Evolutionary conservation across 2,113 vertebrate genomes (phyloP), one percentile per base, ranked within the genome.

Genomic region (Cynopterus brachyotis): DNA sequence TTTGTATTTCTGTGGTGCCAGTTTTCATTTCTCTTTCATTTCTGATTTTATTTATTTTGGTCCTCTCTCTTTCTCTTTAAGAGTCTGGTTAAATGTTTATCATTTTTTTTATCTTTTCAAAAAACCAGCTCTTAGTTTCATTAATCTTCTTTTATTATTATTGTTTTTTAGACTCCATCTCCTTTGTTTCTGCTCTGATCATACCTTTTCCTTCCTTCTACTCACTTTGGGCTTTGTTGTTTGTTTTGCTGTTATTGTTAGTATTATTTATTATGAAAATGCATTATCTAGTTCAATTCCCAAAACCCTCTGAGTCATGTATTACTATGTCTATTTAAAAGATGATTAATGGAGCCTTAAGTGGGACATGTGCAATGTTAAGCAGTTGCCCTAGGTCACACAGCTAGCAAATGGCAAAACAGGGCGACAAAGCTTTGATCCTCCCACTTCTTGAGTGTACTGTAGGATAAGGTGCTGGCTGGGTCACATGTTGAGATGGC

Each of bases 401-500:
- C 2, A 66, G 70, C 9, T 28, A 59, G 69, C 26, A 53, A 37
- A 26, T 0, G 16, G 73, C 64, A 90, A 82, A 20, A 91, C 12
- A 45, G 30, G 85, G 62, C 37, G 12, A 92, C 30, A 24, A 47
- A 40, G 57, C 24, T 47, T 1, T 19, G 10, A 45, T 17, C 5
- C 87, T 70, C 94, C 93, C 76, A 13, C 76, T 0, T 22, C 66
- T 84, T 40, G 45, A 75, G 13, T 32, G 8, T 99, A 99, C 99
- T 98, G 98, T 97, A 99, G 96, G 81, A 99, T 95, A 80, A 99
- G 98, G 90, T 99, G 99, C 97, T 99, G 99, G 95, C 99, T 98
- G 11, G 99, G 98, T 93, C 89, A 89, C 96, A 99, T 96, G 91
- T 62, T 95, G 12, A 99, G 98, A 37, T 90, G 98, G 96, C 97